Evolutionary conservation across 64 coral and sea anemone genomes (phyloP).

Genomic region (Montipora cactus): DNA sequence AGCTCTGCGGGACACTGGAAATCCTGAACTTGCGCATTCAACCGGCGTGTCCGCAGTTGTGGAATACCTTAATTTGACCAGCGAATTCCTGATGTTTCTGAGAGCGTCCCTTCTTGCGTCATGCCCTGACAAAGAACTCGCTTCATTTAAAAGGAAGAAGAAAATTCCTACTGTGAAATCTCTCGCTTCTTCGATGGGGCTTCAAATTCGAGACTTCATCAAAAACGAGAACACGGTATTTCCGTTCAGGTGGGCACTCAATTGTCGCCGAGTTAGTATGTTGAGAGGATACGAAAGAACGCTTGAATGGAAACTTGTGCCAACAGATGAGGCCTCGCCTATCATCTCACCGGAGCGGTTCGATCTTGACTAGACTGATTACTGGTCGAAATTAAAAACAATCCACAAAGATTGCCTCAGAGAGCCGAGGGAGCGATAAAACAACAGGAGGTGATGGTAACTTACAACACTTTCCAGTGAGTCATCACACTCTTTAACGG

Average conservation of each 20-base stretch:
- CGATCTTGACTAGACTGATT: too few species aligned
- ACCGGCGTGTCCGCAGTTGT: background rate
- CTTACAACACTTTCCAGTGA: too few species aligned
- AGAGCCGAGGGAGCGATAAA: too few species aligned
- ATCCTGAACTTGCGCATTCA: background rate
- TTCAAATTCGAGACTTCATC: slow-evolving; percentile 40
- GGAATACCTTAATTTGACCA: slow-evolving; percentile 13
- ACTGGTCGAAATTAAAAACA: too few species aligned
- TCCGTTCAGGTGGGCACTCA: slow-evolving; percentile 47
- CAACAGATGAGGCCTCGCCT: too few species aligned
- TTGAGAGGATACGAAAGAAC: slow-evolving; percentile 17
- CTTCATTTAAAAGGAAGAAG: background rate
- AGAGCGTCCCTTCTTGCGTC: background rate
- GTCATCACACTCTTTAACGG: too few species aligned
- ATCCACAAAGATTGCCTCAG: too few species aligned
- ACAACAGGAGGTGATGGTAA: too few species aligned
- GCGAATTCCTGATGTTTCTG: background rate
- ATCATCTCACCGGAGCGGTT: too few species aligned
- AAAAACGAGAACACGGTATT: slow-evolving; percentile 25
- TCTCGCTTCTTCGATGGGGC: slow-evolving; percentile 1
- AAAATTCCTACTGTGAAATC: slow-evolving; percentile 8
- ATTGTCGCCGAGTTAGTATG: slow-evolving; percentile 24
- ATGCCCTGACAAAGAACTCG: background rate
- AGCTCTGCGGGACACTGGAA: slow-evolving; percentile 34
- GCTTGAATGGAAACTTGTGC: slow-evolving; percentile 52